Evolutionary conservation across 2,113 vertebrate species (phyloP).

Genomic region (Dendrocopos noguchii): DNA sequence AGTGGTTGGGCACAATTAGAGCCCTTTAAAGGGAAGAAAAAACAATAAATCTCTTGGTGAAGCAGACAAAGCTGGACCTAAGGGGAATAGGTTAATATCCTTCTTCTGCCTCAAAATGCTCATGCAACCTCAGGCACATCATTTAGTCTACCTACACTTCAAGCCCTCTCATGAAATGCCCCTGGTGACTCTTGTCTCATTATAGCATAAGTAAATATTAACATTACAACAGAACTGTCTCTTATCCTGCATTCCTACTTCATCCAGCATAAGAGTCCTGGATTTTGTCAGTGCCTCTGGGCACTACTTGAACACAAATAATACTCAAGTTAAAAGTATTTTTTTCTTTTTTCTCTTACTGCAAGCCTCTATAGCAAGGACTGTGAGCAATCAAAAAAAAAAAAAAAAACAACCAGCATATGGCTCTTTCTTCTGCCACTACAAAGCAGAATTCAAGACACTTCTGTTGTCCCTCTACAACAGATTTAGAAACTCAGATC

Average conservation of each 20-base stretch:
- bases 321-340: constrained; percentile 1
- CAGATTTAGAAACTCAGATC: background rate
- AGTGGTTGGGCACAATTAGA: background rate
- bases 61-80: background rate
- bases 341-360: background rate
- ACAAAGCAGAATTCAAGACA: constrained; percentile 41
- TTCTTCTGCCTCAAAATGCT: background rate
- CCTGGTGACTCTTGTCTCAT: background rate
- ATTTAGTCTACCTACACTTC: background rate
- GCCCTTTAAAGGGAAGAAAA: constrained; percentile 39
- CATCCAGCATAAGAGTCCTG: constrained; percentile 18
- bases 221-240: constrained; percentile 29
- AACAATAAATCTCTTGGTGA: background rate
- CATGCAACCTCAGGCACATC: background rate
- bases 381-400: constrained; percentile 8
- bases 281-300: constrained; percentile 39
- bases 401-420: background rate
- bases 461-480: background rate
- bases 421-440: constrained; percentile 26
- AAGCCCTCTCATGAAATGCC: background rate
- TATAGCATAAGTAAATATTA: constrained; percentile 40
- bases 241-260: constrained; percentile 51
- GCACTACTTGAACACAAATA: constrained; percentile 33
- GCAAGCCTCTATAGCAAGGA: constrained; percentile 7
- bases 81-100: background rate